Evolutionary conservation across 2,797 vertebrate genomes (phyloP), one percentile per base, ranked within the genome.

Genomic region (Artibeus lituratus): DNA sequence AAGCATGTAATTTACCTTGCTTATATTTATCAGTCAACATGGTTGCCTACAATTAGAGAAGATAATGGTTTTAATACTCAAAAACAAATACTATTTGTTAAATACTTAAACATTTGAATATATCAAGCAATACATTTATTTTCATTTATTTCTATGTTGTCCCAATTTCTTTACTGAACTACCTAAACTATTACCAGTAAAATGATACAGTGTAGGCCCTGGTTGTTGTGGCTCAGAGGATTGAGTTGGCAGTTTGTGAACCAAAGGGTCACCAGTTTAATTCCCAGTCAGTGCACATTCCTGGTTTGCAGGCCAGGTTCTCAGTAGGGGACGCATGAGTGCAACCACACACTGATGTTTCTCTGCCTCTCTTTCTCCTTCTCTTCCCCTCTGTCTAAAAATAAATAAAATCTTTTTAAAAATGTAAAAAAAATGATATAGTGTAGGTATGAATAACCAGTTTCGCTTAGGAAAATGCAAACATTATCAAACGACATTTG

Each of bases 1-100:
- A 99, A 96, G 99, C 99, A 72, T 99, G 99, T 76, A 99, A 99
- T 97, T 99, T 99, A 67, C 99, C 99, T 98, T 99, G 99, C 87
- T 99, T 99, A 98, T 99, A 99, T 91, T 99, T 99, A 97, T 99
- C 99, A 14, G 99, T 99, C 98, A 99, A 98, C 99, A 99, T 99
- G 94, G 99, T 99, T 98, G 99, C 99, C 99, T 99, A 96, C 59
- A 98, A 97, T 97, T 96, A 91, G 93, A 91, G 93, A 80, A 95
- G 57, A 91, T 77, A 26, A 21, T 77, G 57, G 62, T 90, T 97
- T 96, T 93, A 96, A 96, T 93, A 93, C 19, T 82, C 24, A 94
- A 83, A 90, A 78, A n/a, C 26, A 96, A 94, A 95, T 87, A 92
- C 10, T 85, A 14, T 57, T 92, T 96, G 15, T 67, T 95, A 96